Evolutionary conservation across 2,888 invertebrate species (phyloP), one percentile per base, ranked within the genome.

Genomic region (Plagodis dolabraria): DNA sequence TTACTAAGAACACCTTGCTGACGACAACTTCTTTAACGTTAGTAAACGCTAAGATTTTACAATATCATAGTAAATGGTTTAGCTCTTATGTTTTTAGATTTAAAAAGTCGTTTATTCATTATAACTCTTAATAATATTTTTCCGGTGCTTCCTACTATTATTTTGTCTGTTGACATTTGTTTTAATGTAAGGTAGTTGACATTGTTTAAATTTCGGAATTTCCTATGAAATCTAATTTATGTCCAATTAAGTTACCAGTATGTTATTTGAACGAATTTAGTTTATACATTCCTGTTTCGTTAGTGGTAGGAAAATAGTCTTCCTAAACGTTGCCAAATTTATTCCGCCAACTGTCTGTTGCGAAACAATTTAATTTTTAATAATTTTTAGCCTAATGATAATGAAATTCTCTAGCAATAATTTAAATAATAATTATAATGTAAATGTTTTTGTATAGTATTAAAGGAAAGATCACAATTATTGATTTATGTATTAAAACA

Each of bases 261-360:
- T 86, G 88, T 89, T 90, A 86, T 89, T 86, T 77, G 84, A 89
- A 83, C 90, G 90, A 90, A 90, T 92, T 92, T 91, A 90, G 90
- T 92, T 89, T 80, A 83, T 81, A 86, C 90, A 91, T 87, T 89
- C 86, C 89, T 90, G 86, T 92, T 91, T 91, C 87, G 88, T 89
- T 89, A 90, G 89, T 89, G 83, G 86, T 92, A 92, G 89, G 85
- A 89, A 87, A 90, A 89, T 91, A 91, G 92, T 92, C 92, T 92
- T 92, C 92, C 91, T 88, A 80, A 92, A 90, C 89, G 89, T 91
- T 92, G 92, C 92, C 92, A 92, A 92, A 92, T 89, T 87, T 79
- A 83, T 80, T 85, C 87, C 86, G 89, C 89, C 88, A 90, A 91
- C 89, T 85, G 77, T 89, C 86, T 88, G 87, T 87, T 87, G 89